Percentiles rank a stretch among this genome's conserved stretches.
phyloP scores from a whole-genome alignment of 2,888 invertebrate species.

The Agrochola circellaris region DNA sequence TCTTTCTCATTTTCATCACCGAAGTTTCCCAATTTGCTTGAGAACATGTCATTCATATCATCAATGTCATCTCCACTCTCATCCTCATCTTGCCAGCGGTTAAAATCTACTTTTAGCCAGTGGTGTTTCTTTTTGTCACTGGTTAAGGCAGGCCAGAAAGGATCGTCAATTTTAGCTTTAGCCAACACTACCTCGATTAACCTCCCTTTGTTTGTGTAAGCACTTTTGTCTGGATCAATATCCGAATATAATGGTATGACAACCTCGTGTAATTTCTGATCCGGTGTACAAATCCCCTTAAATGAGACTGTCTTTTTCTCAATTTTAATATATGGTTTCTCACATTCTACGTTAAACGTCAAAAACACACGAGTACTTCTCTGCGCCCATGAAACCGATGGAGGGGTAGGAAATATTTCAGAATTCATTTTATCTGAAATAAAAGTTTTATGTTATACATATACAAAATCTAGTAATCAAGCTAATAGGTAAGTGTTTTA shows the following conservation, averaged over 20 bases:
- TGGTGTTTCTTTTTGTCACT: slow-evolving; percentile 97
- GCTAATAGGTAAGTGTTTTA: slow-evolving; percentile 16
- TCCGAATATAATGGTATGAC: slow-evolving; percentile 95
- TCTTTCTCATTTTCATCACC: slow-evolving; percentile 87
- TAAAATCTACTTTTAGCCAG: slow-evolving; percentile 99
- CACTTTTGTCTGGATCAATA: slow-evolving; percentile 95
- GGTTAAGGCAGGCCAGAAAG: slow-evolving; percentile 96
- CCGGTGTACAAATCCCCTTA: slow-evolving; percentile 96
- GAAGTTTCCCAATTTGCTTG: slow-evolving; percentile 78
- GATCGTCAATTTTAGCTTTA: slow-evolving; percentile 92
- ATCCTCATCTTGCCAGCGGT: slow-evolving; percentile 99
- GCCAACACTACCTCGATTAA: slow-evolving; percentile 93
- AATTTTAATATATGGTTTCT: slow-evolving; percentile 94
- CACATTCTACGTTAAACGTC: slow-evolving; percentile 97
- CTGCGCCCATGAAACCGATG: slow-evolving; percentile 98
- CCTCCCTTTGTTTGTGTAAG: slow-evolving; percentile 93
- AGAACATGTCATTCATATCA: slow-evolving; percentile 83
- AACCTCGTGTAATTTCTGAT: slow-evolving; percentile 95
- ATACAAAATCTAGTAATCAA: background rate
- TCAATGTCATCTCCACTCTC: slow-evolving; percentile 95
- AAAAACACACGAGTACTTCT: slow-evolving; percentile 94
- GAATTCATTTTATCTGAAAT: slow-evolving; percentile 75
- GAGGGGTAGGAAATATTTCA: slow-evolving; percentile 81
- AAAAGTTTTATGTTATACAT: slow-evolving; percentile 9
- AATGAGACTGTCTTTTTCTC: slow-evolving; percentile 93